These are phyloP conservation scores for Mellivora capensis DNA, from an alignment of 2,113 vertebrate genomes.

Conservation along the genomic window DNA sequence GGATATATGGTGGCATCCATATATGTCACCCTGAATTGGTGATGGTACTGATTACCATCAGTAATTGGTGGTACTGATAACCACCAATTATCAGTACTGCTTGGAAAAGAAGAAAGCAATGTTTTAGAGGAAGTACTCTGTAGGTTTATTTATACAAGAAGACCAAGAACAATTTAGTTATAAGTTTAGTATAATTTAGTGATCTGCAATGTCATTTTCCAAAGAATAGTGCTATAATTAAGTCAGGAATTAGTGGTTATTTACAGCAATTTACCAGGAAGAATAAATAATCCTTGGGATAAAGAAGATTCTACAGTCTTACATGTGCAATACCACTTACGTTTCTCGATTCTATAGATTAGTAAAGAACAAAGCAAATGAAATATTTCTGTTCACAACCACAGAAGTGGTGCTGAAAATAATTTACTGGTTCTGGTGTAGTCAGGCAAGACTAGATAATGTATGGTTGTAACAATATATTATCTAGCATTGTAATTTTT, in stretches of 20 bases:
- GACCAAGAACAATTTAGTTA: background rate
- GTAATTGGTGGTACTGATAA: too few species aligned
- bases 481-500: slow-evolving; percentile 47
- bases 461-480: slow-evolving; percentile 37
- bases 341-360: background rate
- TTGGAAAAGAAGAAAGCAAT: background rate
- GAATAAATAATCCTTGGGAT: slow-evolving; percentile 9
- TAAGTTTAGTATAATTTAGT: background rate
- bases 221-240: background rate
- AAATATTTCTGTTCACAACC: background rate
- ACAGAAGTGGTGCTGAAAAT: slow-evolving; percentile 34
- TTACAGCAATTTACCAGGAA: background rate
- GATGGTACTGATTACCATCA: too few species aligned
- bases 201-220: background rate
- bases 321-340: background rate
- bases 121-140: background rate
- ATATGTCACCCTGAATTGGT: too few species aligned
- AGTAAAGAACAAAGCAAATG: background rate
- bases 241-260: slow-evolving; percentile 25
- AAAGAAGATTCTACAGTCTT: background rate
- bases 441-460: slow-evolving; percentile 29
- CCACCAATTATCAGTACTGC: background rate
- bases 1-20: too few species aligned
- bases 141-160: background rate
- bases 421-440: background rate